Evolutionary conservation across 2,888 invertebrate species (phyloP).

Genomic region (Hirudinaria manillensis): DNA sequence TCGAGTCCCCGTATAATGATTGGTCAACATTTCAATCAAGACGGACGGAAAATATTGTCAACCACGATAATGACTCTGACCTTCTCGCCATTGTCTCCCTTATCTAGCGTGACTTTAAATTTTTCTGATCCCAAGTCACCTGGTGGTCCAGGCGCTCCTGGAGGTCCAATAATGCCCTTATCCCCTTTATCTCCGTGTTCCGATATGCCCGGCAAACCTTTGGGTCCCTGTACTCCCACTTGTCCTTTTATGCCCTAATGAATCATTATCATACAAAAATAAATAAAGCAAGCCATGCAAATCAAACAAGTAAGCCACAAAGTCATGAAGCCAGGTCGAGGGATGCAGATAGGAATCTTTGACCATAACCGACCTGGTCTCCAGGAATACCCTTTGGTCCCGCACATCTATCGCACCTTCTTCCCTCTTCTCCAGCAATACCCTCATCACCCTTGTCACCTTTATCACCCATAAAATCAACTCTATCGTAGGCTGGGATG

Average conservation of each 20-base stretch:
- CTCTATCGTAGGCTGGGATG: neutral
- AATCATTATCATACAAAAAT: conserved; percentile 1
- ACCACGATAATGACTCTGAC: conserved; percentile 16
- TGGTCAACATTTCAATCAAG: neutral
- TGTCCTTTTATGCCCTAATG: conserved; percentile 10
- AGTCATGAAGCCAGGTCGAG: neutral
- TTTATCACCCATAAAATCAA: conserved; percentile 1
- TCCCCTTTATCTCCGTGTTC: conserved; percentile 14
- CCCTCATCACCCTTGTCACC: conserved; percentile 22
- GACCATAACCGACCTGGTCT: conserved; percentile 15
- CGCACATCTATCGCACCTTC: neutral
- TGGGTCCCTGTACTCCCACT: conserved; percentile 12
- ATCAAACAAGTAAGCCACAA: conserved; percentile 18
- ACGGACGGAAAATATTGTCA: neutral
- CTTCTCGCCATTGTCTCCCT: conserved; percentile 14
- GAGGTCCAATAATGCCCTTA: conserved; percentile 9
- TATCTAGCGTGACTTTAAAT: conserved; percentile 6
- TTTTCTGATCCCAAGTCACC: conserved; percentile 3
- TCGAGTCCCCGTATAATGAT: no score
- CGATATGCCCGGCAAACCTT: neutral
- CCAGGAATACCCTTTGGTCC: conserved; percentile 13
- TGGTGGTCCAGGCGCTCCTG: conserved; percentile 6
- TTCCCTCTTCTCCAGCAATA: neutral
- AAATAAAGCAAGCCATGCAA: neutral
- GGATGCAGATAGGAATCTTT: conserved; percentile 13